Percentiles rank a stretch among this genome's conserved stretches.
These are phyloP conservation scores for Fregetta grallaria DNA, from an alignment of 2,113 vertebrate species.

Conservation along the genomic window DNA sequence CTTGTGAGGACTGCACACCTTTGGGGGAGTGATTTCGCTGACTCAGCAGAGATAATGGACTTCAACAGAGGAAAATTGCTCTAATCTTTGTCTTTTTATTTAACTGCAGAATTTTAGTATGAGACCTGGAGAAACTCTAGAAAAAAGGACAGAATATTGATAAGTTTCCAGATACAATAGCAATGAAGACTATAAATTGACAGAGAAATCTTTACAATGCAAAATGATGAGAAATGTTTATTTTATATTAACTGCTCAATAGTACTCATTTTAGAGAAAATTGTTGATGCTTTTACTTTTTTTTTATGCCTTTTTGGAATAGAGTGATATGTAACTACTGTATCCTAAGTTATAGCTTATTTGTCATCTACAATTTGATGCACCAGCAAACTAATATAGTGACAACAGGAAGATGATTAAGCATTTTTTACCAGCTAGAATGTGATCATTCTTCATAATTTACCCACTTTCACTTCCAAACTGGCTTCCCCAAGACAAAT, in stretches of 20 bases:
- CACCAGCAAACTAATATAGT: not conserved
- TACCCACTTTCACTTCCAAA: not conserved
- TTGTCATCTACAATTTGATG: not conserved
- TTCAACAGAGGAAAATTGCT: not conserved
- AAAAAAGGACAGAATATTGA: not conserved
- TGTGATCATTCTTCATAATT: constrained; percentile 15
- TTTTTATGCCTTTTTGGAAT: not conserved
- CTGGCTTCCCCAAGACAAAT: not conserved
- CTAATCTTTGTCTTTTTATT: not conserved
- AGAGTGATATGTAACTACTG: not conserved
- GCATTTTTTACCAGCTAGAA: not conserved
- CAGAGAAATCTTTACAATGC: not conserved
- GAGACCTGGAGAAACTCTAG: not conserved
- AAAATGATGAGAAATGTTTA: not conserved
- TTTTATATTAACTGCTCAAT: not conserved
- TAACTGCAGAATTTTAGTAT: not conserved
- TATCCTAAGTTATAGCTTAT: not conserved
- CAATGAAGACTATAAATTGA: not conserved
- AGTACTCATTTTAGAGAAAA: not conserved
- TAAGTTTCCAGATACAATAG: not conserved
- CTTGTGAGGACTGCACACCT: not conserved
- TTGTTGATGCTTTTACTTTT: not conserved
- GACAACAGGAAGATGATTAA: not conserved
- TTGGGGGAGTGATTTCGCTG: not conserved
- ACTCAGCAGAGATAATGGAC: not conserved